phyloP scores from a whole-genome alignment of 2,888 invertebrate species.

The Neria commutata region DNA sequence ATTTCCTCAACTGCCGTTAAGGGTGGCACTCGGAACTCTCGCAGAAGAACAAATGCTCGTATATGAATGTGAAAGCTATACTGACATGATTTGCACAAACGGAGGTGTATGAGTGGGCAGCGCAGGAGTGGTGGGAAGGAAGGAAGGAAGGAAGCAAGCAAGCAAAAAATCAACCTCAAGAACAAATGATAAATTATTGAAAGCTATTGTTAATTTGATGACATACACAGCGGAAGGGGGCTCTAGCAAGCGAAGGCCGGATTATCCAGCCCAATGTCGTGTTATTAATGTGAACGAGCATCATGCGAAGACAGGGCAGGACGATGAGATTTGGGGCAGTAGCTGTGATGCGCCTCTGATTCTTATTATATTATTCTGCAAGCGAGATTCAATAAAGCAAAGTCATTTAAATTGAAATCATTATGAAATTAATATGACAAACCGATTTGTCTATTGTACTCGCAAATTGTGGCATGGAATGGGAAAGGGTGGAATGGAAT shows the following conservation, averaged over 20 bases:
- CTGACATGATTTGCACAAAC: conserved; percentile 57
- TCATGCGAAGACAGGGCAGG: too few relatives aligned
- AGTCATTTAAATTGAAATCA: conserved; percentile 40
- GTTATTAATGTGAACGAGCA: conserved; percentile 14
- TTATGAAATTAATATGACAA: conserved; percentile 39
- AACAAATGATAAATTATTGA: conserved; percentile 57
- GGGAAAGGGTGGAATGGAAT: too few relatives aligned
- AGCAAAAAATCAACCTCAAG: conserved; percentile 36
- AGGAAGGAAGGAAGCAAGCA: conserved; percentile 24
- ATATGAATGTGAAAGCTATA: conserved; percentile 52
- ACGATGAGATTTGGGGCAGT: too few relatives aligned
- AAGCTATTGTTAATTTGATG: conserved; percentile 56
- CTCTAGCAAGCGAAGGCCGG: too few relatives aligned
- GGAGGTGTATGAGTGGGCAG: too few relatives aligned
- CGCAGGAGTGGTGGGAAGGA: conserved; percentile 12
- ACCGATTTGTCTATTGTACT: conserved; percentile 35
- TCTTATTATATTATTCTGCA: too few relatives aligned
- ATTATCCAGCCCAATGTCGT: conserved; percentile 40
- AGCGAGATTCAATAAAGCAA: conserved; percentile 37
- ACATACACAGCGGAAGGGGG: conserved; percentile 48
- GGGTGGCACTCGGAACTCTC: not conserved
- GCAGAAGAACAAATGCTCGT: not conserved
- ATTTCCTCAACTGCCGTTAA: too few relatives aligned
- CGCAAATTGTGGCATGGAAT: too few relatives aligned
- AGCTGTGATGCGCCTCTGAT: too few relatives aligned